phyloP scores from a whole-genome alignment of 2,888 invertebrate genomes.

The Phania funesta region DNA sequence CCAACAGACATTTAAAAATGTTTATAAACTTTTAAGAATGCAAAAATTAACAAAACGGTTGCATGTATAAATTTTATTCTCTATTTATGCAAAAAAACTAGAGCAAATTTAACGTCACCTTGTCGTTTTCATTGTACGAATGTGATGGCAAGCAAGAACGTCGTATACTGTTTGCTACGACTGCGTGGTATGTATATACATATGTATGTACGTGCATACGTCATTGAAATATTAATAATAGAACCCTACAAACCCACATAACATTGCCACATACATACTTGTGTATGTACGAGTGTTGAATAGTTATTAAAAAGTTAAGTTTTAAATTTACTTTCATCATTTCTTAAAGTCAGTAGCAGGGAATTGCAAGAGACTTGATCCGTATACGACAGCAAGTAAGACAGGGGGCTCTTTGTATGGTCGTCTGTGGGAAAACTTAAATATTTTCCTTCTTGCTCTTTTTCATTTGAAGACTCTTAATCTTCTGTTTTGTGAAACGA shows the following conservation, averaged over 20 bases:
- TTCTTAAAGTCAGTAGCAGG: neutral
- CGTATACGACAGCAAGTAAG: no score
- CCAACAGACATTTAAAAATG: neutral
- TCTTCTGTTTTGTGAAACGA: no score
- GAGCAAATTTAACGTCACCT: slow-evolving; percentile 65
- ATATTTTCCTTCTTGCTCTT: no score
- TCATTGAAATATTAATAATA: slow-evolving; percentile 60
- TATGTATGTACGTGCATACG: slow-evolving; percentile 3
- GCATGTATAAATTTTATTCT: slow-evolving; percentile 28
- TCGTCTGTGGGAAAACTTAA: no score
- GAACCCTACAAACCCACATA: slow-evolving; percentile 65
- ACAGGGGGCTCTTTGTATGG: no score
- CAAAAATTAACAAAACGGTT: slow-evolving; percentile 38
- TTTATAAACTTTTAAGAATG: slow-evolving; percentile 26
- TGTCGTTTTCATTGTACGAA: slow-evolving; percentile 53
- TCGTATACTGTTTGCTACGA: neutral
- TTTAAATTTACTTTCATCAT: slow-evolving; percentile 9
- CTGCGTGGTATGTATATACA: neutral
- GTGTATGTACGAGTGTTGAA: neutral
- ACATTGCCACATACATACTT: neutral
- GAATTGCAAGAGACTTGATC: neutral
- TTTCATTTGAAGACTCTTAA: no score
- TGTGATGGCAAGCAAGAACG: slow-evolving; percentile 6
- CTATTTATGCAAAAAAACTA: slow-evolving; percentile 33
- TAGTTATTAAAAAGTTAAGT: neutral